Base-by-base conservation (phyloP, 2,888 invertebrate genomes). In the Mactromeris polynyma region DNA sequence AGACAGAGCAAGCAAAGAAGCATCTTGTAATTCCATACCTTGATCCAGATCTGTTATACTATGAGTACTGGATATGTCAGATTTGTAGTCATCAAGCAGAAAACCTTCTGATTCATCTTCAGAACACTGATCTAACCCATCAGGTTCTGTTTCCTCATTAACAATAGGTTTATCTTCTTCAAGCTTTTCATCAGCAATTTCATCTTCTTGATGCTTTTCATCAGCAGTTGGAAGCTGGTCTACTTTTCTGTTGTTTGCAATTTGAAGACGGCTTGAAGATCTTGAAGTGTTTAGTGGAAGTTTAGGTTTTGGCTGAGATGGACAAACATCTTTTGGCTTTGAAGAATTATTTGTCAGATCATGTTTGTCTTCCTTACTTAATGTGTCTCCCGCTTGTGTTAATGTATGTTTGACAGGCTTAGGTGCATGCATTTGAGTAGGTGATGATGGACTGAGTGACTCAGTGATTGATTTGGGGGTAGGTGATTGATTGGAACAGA, bases 391-490 rank as follows among this genome's bases (percentile, higher is more conserved):
- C 21, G 79, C 42, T 40, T 40, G 42, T 46, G 79, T 42, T 31
- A 33, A 9, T 14, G 21, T 17, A 33, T 38, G 7, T 78, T 54
- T 81, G 17, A 17, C 26, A 26, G 54, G 26, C 54, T 51, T 54
- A 36, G 26, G 26, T 26, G 85, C 26, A 42, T n/a, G 85, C 33
- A 33, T 17, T 38, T 78, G 79, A 33, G 85, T 69, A 6, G 85
- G 81, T 81, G 86, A 86, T 33, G 86, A 86, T 51, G 81, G 73
- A n/a, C 26, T 81, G 9, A 69, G 64, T n/a, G 80, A 73, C 1
- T 40, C 69, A 73, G 40, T 42, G 64, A 80, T 46, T 46, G 79
- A 78, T 26, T 64, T 46, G 36, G 78, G 77, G 36, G 80, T 58
- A 54, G 54, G 64, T 58, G 87, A 83, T 78, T 58, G 83, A 3